Percentiles rank a stretch among this genome's conserved stretches.
phyloP scores from a whole-genome alignment of 2,113 vertebrate species.

The Silurus glanis region DNA sequence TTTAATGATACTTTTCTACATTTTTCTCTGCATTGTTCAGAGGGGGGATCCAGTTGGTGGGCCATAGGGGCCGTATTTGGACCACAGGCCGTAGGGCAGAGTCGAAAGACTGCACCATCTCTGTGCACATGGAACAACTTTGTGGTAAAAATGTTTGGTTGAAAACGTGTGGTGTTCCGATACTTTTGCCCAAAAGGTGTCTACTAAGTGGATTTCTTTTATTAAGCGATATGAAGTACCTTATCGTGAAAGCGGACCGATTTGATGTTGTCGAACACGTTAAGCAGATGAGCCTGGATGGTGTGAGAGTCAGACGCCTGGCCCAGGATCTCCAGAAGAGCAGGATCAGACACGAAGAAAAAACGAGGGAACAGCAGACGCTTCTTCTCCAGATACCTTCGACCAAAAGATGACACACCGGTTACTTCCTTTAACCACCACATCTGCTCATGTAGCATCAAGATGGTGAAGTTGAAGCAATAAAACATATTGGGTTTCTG shows the following conservation, averaged over 20 bases:
- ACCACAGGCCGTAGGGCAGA: too few relatives aligned
- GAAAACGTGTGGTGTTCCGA: too few relatives aligned
- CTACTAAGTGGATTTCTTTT: too few relatives aligned
- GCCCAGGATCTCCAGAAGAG: constrained; percentile 93
- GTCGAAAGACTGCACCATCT: too few relatives aligned
- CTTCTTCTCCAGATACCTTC: constrained; percentile 94
- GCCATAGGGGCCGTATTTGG: too few relatives aligned
- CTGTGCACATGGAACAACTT: too few relatives aligned
- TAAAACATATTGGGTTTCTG: neutral
- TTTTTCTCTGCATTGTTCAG: too few relatives aligned
- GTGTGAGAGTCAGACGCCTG: constrained; percentile 94
- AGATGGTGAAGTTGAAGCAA: neutral
- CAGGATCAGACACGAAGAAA: constrained; percentile 96
- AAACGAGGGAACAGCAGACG: constrained; percentile 91
- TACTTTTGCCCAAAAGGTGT: too few relatives aligned
- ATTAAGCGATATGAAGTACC: constrained; percentile 64
- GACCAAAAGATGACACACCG: constrained; percentile 20
- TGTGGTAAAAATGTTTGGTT: neutral
- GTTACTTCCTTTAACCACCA: neutral
- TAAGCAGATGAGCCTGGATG: constrained; percentile 93
- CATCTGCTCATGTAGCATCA: neutral
- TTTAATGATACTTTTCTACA: too few relatives aligned
- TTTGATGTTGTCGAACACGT: constrained; percentile 95
- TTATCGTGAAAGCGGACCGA: constrained; percentile 85
- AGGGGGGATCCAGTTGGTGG: too few relatives aligned